Evolutionary conservation across 1,140 invertebrate genomes (phyloP).

Genomic region (Zophobas atratus): DNA sequence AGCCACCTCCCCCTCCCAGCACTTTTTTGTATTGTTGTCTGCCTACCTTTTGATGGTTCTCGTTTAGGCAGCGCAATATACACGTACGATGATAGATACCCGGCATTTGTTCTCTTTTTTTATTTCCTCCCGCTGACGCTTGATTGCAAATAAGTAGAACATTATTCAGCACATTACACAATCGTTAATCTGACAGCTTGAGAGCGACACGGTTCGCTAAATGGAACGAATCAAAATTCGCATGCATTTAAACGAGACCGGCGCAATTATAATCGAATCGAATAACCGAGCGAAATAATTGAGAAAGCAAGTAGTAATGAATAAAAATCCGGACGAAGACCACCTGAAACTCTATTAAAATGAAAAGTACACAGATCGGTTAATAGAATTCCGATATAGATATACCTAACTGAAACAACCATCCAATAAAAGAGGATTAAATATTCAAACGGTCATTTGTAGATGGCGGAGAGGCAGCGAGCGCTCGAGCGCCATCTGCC

Average conservation of each 20-base stretch:
- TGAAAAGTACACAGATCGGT: constrained; percentile 26
- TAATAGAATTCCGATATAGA: constrained; percentile 28
- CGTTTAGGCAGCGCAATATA: neutral
- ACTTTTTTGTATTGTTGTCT: constrained; percentile 20
- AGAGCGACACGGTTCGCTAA: neutral
- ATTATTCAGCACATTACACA: constrained; percentile 3
- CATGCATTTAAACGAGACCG: neutral
- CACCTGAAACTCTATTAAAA: constrained; percentile 5
- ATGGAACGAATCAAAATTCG: neutral
- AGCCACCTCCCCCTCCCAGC: neutral
- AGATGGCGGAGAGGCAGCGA: constrained; percentile 8
- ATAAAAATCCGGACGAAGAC: neutral
- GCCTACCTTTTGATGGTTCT: constrained; percentile 6
- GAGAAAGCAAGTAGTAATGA: neutral
- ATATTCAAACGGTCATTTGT: constrained; percentile 41
- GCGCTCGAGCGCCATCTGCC: constrained; percentile 19
- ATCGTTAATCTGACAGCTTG: neutral
- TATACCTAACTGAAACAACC: constrained; percentile 19
- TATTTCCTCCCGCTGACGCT: neutral
- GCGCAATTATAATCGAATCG: neutral
- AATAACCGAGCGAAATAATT: constrained; percentile 10
- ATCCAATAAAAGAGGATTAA: constrained; percentile 32
- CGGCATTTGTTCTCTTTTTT: neutral
- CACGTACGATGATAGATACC: neutral
- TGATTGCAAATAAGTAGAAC: neutral